phyloP scores from a whole-genome alignment of 2,797 vertebrate genomes.

The Gymnopithys bicolor region DNA sequence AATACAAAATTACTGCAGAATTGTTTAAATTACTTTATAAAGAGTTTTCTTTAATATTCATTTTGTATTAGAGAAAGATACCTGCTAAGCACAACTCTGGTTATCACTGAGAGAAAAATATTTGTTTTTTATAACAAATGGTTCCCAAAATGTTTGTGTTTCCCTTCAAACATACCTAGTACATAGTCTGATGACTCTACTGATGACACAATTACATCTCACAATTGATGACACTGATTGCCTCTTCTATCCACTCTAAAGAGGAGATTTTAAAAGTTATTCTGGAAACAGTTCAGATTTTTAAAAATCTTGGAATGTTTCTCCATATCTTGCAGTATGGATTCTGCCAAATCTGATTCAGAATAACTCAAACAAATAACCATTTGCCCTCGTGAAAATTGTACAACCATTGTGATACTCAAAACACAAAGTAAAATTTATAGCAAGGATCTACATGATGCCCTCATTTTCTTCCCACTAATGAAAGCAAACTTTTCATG shows the following conservation, averaged over 20 bases:
- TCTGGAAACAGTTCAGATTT: constrained; percentile 52
- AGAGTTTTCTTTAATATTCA: background rate
- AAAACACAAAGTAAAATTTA: background rate
- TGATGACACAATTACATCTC: background rate
- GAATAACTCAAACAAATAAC: background rate
- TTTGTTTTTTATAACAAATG: constrained; percentile 32
- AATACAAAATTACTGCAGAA: background rate
- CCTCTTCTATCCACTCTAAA: background rate
- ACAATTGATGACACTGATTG: background rate
- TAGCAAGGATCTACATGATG: background rate
- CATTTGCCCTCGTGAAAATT: background rate
- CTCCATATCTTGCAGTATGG: background rate
- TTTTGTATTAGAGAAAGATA: background rate
- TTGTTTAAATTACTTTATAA: background rate
- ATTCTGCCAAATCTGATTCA: constrained; percentile 10
- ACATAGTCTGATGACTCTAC: background rate
- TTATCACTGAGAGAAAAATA: background rate
- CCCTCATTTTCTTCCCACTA: background rate
- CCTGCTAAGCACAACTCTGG: background rate
- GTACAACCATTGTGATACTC: background rate
- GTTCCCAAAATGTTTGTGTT: constrained; percentile 34
- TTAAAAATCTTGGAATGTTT: constrained; percentile 27
- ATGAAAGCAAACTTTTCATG: background rate
- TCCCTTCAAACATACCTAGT: constrained; percentile 20
- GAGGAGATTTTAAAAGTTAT: background rate